Conservation (phyloP, 2,113 vertebrate genomes). For the Phalacrocorax brasilianus region DNA sequence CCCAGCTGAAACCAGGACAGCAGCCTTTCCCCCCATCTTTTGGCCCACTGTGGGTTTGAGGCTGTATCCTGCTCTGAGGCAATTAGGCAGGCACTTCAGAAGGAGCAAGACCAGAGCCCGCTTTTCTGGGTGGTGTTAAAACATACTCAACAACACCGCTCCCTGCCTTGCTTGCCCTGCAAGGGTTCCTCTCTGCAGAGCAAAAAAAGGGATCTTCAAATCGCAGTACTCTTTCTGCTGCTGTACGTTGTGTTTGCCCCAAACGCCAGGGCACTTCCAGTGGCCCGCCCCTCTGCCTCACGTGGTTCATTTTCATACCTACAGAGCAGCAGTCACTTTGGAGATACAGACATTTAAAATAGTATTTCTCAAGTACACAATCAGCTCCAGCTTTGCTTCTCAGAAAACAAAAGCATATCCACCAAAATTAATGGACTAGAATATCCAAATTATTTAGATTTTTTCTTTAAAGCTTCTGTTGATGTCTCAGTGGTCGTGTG, state of each 20-base stretch:
- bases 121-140: neutral
- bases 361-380: neutral
- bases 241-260: neutral
- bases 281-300: neutral
- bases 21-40: neutral
- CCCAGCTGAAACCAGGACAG: too few relatives aligned
- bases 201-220: neutral
- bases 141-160: neutral
- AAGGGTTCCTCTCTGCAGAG: neutral
- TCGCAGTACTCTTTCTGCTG: neutral
- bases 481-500: neutral
- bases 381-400: neutral
- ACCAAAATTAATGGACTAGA: neutral
- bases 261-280: neutral
- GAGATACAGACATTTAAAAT: neutral
- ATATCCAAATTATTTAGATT: neutral
- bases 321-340: neutral
- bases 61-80: neutral
- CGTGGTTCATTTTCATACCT: accelerated
- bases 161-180: neutral
- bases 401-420: neutral
- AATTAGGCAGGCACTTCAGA: neutral
- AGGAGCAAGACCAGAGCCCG: neutral
- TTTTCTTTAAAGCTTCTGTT: neutral
- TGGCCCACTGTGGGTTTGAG: neutral